A percentile compares a stretch with the other conserved stretches of the same genome.
Conservation (phyloP, 2,888 invertebrate species). For the Himalopsyche anomala region DNA sequence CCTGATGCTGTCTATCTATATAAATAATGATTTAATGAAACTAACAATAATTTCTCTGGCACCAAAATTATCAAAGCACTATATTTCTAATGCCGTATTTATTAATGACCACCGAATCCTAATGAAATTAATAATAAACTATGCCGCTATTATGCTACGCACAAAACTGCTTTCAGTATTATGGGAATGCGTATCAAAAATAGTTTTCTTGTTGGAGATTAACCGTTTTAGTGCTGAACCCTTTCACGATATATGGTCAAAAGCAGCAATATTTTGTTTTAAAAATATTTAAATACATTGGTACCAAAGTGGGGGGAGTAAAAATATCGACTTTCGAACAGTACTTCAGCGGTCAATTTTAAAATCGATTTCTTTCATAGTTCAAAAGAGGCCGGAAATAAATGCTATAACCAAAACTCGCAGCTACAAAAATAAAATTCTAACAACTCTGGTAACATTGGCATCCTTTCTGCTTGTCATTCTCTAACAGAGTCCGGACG, state of each 20-base stretch:
- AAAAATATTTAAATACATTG: no score
- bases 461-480: constrained; percentile 66
- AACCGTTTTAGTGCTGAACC: no score
- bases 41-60: constrained; percentile 24
- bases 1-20: no score
- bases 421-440: constrained; percentile 25
- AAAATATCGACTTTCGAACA: no score
- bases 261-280: no score
- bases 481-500: constrained; percentile 75
- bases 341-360: no score
- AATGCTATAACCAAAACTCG: constrained; percentile 1
- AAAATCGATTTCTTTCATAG: no score
- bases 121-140: constrained; percentile 14
- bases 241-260: no score
- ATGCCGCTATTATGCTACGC: background rate
- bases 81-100: background rate
- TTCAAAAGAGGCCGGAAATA: background rate
- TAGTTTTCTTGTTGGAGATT: no score
- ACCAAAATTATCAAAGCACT: background rate
- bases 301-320: no score
- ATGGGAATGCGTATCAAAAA: background rate
- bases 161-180: background rate
- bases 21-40: no score
- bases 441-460: constrained; percentile 26
- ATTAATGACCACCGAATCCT: constrained; percentile 19